These are phyloP conservation scores for Sprattus sprattus DNA, from an alignment of 2,113 vertebrate genomes.

Conservation along the genomic window DNA sequence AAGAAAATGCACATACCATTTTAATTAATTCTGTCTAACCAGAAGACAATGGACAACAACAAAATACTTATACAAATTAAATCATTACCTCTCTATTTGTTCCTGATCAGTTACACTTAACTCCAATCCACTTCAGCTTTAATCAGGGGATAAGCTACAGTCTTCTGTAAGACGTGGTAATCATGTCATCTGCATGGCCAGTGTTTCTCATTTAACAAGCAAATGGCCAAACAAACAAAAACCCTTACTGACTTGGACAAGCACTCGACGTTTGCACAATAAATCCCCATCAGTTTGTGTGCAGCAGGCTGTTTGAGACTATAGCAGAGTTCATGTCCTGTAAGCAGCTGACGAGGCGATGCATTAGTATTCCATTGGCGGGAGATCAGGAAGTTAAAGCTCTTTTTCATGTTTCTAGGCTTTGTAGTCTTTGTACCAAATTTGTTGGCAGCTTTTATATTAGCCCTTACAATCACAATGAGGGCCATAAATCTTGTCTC, in stretches of 20 bases:
- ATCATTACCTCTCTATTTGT: too few species aligned
- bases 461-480: background rate
- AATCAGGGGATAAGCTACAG: too few species aligned
- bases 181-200: background rate
- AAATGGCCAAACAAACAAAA: background rate
- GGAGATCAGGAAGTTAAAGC: background rate
- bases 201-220: background rate
- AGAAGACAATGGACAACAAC: too few species aligned
- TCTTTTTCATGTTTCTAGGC: background rate
- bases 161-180: background rate
- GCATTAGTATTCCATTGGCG: conserved; percentile 14
- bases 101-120: too few species aligned
- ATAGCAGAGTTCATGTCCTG: background rate
- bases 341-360: background rate
- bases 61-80: too few species aligned
- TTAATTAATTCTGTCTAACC: too few species aligned
- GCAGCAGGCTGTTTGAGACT: background rate
- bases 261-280: background rate
- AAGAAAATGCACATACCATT: too few species aligned
- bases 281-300: background rate
- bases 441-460: background rate
- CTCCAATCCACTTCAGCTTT: too few species aligned
- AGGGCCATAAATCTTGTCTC: background rate
- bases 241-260: background rate
- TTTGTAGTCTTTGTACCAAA: background rate